phyloP scores from a whole-genome alignment of 2,113 vertebrate genomes.

The Microtus ochrogaster region DNA sequence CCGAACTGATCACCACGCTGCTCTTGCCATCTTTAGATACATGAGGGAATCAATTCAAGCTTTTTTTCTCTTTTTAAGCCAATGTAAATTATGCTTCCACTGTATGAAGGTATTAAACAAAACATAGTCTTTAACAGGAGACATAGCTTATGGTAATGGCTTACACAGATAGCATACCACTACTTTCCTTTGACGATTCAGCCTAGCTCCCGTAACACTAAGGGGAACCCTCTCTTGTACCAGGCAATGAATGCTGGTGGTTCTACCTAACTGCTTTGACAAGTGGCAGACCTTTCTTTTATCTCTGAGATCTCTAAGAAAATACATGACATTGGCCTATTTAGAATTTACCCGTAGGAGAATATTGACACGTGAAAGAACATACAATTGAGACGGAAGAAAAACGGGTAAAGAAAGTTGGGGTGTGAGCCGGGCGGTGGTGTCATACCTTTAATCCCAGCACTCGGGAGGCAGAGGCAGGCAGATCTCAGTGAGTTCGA shows the following conservation, averaged over 20 bases:
- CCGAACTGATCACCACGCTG: not conserved
- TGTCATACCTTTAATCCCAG: too few relatives aligned
- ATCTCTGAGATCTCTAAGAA: not conserved
- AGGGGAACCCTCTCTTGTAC: not conserved
- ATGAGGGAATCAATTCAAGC: not conserved
- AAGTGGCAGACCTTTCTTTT: not conserved
- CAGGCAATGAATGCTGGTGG: not conserved
- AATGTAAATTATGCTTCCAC: not conserved
- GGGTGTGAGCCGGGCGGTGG: too few relatives aligned
- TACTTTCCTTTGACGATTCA: not conserved
- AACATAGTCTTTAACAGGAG: not conserved
- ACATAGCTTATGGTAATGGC: not conserved
- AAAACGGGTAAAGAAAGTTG: not conserved
- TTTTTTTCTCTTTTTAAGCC: not conserved
- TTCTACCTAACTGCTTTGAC: not conserved
- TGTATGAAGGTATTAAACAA: not conserved
- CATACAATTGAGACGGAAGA: not conserved
- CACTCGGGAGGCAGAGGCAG: too few relatives aligned
- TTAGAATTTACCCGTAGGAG: not conserved
- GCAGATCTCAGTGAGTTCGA: too few relatives aligned
- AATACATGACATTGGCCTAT: not conserved
- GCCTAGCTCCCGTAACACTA: not conserved
- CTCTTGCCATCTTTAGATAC: not conserved
- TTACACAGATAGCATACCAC: not conserved
- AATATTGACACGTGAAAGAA: conserved; percentile 3